Percentiles rank a stretch among this genome's conserved stretches.
Evolutionary conservation across 2,797 vertebrate genomes (phyloP).

Genomic region (Ciconia nigra): DNA sequence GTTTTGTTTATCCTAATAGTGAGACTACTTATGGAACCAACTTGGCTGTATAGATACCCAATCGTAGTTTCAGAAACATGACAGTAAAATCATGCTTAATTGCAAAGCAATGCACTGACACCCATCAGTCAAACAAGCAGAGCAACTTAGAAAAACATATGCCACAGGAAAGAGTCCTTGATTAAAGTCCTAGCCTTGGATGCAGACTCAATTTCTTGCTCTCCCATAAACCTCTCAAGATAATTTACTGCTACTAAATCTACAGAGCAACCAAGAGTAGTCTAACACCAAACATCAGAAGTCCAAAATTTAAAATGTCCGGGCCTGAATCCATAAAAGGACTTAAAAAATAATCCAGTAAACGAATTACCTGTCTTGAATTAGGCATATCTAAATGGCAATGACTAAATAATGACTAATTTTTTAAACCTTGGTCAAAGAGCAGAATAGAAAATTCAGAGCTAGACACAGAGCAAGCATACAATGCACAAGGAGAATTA

Average conservation of each 20-base stretch:
- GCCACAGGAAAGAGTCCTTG: not conserved
- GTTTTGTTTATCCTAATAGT: not conserved
- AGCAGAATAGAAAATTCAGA: not conserved
- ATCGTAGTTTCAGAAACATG: not conserved
- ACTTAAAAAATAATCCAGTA: not conserved
- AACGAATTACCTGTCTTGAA: not conserved
- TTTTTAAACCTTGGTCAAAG: not conserved
- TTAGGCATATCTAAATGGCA: not conserved
- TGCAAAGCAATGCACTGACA: not conserved
- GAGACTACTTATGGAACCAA: not conserved
- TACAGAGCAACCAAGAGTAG: not conserved
- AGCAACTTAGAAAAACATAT: not conserved
- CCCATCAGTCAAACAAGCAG: not conserved
- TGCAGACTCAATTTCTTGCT: not conserved
- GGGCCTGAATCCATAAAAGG: not conserved
- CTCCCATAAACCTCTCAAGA: not conserved
- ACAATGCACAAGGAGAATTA: not conserved
- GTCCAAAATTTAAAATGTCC: not conserved
- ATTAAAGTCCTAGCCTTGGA: slow-evolving; percentile 4
- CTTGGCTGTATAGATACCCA: not conserved
- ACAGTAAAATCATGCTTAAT: not conserved
- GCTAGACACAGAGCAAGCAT: not conserved
- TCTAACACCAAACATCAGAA: not conserved
- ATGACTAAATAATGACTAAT: not conserved
- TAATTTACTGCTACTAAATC: not conserved